A percentile compares a stretch with the other conserved stretches of the same genome.
phyloP scores from a whole-genome alignment of 1,140 invertebrate species.

The Acromyrmex echinatior region DNA sequence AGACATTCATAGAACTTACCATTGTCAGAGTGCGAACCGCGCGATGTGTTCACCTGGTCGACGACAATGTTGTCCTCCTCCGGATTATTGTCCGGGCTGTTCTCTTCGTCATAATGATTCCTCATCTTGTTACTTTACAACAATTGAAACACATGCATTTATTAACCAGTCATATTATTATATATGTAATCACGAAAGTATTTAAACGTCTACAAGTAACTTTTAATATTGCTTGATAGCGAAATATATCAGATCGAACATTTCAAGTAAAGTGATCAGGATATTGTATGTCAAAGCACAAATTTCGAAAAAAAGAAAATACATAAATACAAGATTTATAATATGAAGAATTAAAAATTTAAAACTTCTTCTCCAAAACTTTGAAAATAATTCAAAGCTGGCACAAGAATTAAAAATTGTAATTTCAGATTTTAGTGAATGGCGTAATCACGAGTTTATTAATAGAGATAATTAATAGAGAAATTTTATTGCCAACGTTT shows the following conservation, averaged over 20 bases:
- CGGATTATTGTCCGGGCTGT: background rate
- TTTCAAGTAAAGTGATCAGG: background rate
- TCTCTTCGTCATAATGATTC: constrained; percentile 3
- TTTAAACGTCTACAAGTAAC: background rate
- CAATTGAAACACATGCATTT: too few relatives aligned
- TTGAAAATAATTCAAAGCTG: background rate
- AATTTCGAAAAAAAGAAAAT: background rate
- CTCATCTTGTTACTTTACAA: background rate
- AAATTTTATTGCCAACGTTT: background rate
- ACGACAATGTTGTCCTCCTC: constrained; percentile 18
- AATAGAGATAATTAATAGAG: background rate
- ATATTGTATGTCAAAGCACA: background rate
- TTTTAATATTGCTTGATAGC: background rate
- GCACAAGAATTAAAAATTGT: background rate
- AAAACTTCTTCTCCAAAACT: background rate
- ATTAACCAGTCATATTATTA: background rate
- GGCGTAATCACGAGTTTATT: background rate
- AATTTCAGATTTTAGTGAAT: background rate
- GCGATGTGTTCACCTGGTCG: background rate
- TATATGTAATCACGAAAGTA: background rate
- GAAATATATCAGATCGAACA: background rate
- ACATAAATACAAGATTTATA: background rate
- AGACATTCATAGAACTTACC: background rate
- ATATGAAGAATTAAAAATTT: background rate
- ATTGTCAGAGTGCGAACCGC: background rate